Conservation (phyloP, 2,888 invertebrate genomes). For the Chirona hameri region DNA sequence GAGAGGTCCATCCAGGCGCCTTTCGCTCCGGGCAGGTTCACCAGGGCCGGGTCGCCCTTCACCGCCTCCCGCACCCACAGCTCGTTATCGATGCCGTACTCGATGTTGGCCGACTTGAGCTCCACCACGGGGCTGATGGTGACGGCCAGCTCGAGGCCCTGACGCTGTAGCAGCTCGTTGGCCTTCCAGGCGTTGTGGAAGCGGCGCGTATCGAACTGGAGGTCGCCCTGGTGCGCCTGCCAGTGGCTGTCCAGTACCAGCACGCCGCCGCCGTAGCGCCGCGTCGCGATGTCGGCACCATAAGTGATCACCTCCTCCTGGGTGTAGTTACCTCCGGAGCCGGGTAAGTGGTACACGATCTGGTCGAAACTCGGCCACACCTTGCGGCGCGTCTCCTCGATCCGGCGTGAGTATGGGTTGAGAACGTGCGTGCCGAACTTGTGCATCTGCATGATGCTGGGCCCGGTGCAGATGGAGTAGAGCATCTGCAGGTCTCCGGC, state of each 20-base stretch:
- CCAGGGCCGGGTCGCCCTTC: slow-evolving; percentile 62
- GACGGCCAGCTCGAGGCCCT: slow-evolving; percentile 81
- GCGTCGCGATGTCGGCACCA: background rate
- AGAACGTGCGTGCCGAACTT: background rate
- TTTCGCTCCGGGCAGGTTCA: slow-evolving; percentile 69
- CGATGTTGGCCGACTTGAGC: slow-evolving; percentile 77
- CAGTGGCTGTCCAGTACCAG: slow-evolving; percentile 49
- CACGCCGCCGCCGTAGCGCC: background rate
- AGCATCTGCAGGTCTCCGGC: background rate
- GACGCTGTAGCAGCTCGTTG: slow-evolving; percentile 71
- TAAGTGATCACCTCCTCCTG: background rate
- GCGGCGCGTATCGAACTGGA: slow-evolving; percentile 63
- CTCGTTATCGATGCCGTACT: slow-evolving; percentile 68
- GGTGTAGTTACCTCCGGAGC: background rate
- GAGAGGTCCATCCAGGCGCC: slow-evolving; percentile 85
- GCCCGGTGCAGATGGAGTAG: background rate
- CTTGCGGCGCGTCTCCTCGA: background rate
- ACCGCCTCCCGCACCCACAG: slow-evolving; percentile 75
- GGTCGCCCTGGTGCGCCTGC: slow-evolving; percentile 81
- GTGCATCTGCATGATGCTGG: background rate
- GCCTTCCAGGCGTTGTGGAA: slow-evolving; percentile 52
- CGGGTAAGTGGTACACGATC: slow-evolving; percentile 1
- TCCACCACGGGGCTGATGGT: slow-evolving; percentile 83
- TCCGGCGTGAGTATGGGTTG: background rate
- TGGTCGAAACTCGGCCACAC: slow-evolving; percentile 4